These are phyloP conservation scores for Cosmopolites sordidus DNA, from an alignment of 2,888 invertebrate genomes.

Conservation along the genomic window DNA sequence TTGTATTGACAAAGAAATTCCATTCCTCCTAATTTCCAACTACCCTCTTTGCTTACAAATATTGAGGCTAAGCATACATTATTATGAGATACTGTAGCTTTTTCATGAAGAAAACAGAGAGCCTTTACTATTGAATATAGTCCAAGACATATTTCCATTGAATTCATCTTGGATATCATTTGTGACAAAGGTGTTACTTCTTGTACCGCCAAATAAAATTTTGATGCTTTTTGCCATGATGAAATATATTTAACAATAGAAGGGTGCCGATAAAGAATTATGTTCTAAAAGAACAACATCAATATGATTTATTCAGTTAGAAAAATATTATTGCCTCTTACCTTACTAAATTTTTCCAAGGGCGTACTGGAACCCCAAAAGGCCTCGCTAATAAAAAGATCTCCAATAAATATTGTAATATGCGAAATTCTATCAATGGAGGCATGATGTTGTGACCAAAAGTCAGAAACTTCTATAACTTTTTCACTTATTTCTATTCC, in stretches of 20 bases:
- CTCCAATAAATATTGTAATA: slow-evolving; percentile 73
- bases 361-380: slow-evolving; percentile 64
- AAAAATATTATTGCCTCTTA: slow-evolving; percentile 39
- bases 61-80: slow-evolving; percentile 76
- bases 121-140: slow-evolving; percentile 76
- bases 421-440: slow-evolving; percentile 55
- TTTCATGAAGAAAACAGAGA: slow-evolving; percentile 78
- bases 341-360: slow-evolving; percentile 73
- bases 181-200: slow-evolving; percentile 71
- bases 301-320: background rate
- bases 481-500: slow-evolving; percentile 73
- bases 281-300: slow-evolving; percentile 57
- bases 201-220: slow-evolving; percentile 76
- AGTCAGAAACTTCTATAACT: slow-evolving; percentile 71
- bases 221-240: slow-evolving; percentile 73
- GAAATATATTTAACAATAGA: slow-evolving; percentile 78
- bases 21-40: slow-evolving; percentile 83
- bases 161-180: slow-evolving; percentile 61
- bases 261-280: slow-evolving; percentile 83
- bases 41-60: slow-evolving; percentile 77
- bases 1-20: slow-evolving; percentile 71
- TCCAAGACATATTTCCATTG: slow-evolving; percentile 80
- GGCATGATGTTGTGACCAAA: slow-evolving; percentile 69
- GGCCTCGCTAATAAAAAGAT: slow-evolving; percentile 60
- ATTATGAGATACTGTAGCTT: slow-evolving; percentile 76